These are phyloP conservation scores for Drosophila hydei DNA, from an alignment of 1,140 invertebrate genomes.

Conservation along the genomic window DNA sequence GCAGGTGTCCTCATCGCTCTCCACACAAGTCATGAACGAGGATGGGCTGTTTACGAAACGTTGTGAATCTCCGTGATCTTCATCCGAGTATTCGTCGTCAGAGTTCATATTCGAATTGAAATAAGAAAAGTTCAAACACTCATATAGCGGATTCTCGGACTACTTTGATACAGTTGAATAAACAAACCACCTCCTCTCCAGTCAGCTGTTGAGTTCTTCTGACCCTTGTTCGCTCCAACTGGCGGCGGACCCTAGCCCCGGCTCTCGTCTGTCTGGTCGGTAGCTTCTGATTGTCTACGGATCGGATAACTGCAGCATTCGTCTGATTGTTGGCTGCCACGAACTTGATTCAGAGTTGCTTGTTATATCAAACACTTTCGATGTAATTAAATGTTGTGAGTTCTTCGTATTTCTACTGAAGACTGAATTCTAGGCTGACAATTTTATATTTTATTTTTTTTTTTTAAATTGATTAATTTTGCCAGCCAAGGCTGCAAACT, in stretches of 20 bases:
- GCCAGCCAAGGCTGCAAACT: slow-evolving; percentile 67
- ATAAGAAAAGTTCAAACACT: slow-evolving; percentile 30
- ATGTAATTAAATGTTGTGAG: slow-evolving; percentile 46
- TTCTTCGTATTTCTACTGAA: slow-evolving; percentile 63
- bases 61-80: slow-evolving; percentile 94
- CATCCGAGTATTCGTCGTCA: slow-evolving; percentile 91
- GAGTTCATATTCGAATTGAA: slow-evolving; percentile 89
- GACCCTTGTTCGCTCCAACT: not conserved
- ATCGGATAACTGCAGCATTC: slow-evolving; percentile 22
- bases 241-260: not conserved
- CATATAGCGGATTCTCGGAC: slow-evolving; percentile 28
- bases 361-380: slow-evolving; percentile 28
- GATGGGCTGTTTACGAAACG: slow-evolving; percentile 84
- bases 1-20: slow-evolving; percentile 91
- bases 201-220: not conserved
- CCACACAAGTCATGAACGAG: slow-evolving; percentile 92
- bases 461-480: slow-evolving; percentile 73
- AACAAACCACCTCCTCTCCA: slow-evolving; percentile 10
- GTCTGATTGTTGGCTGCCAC: slow-evolving; percentile 4
- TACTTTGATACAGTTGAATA: slow-evolving; percentile 32
- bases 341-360: not conserved
- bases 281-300: slow-evolving; percentile 3
- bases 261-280: not conserved
- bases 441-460: slow-evolving; percentile 10
- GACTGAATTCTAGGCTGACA: slow-evolving; percentile 46